These are phyloP conservation scores for Erpornis zantholeuca DNA, from an alignment of 2,113 vertebrate species.

Conservation along the genomic window DNA sequence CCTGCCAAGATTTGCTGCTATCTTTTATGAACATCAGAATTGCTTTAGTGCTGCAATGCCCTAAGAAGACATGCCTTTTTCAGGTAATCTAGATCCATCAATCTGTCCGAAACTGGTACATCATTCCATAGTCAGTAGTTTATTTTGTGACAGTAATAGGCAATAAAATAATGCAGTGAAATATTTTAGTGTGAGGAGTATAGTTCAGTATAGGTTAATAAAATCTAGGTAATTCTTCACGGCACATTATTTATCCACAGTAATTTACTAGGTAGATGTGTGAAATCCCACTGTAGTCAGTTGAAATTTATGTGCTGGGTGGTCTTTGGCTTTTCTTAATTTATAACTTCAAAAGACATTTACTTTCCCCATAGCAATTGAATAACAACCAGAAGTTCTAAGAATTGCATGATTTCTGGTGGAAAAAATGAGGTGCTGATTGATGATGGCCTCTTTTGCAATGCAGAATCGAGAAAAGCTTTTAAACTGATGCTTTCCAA, in stretches of 20 bases:
- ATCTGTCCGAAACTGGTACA: slow-evolving; percentile 36
- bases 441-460: neutral
- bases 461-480: neutral
- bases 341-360: neutral
- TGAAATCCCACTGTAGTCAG: slow-evolving; percentile 24
- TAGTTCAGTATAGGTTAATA: slow-evolving; percentile 57
- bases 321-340: neutral
- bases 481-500: neutral
- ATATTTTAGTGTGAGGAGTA: slow-evolving; percentile 56
- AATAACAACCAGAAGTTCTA: neutral
- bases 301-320: slow-evolving; percentile 15
- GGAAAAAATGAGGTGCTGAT: slow-evolving; percentile 1
- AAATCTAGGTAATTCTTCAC: slow-evolving; percentile 51
- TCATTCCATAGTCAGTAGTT: slow-evolving; percentile 53
- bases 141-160: slow-evolving; percentile 62
- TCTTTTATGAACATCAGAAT: slow-evolving; percentile 53
- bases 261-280: slow-evolving; percentile 24
- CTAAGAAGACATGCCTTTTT: slow-evolving; percentile 58
- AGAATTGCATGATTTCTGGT: neutral
- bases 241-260: slow-evolving; percentile 6
- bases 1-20: slow-evolving; percentile 10
- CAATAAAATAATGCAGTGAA: slow-evolving; percentile 66
- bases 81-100: slow-evolving; percentile 59
- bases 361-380: neutral
- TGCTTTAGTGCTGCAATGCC: slow-evolving; percentile 37